A percentile compares a stretch with the other conserved stretches of the same genome.
Evolutionary conservation across 2,888 invertebrate genomes (phyloP).

Genomic region (Mesopsocus fuscifrons): DNA sequence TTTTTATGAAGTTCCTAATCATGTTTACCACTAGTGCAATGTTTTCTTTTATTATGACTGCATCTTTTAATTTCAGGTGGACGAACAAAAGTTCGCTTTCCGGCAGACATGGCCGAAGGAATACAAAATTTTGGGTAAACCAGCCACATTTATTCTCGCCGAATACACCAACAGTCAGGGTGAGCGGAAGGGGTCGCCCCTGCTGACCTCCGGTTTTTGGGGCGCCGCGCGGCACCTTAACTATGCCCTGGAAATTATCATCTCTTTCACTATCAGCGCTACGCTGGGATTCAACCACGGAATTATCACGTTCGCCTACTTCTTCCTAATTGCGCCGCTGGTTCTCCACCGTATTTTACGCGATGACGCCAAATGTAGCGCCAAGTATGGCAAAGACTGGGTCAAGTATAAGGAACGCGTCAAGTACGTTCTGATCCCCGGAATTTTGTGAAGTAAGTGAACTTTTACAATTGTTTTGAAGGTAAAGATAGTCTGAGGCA

Average conservation of each 20-base stretch:
- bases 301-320: slow-evolving; percentile 29
- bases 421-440: slow-evolving; percentile 32
- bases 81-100: neutral
- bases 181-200: slow-evolving; percentile 22
- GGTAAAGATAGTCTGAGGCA: too few relatives aligned
- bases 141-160: slow-evolving; percentile 24
- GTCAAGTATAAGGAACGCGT: slow-evolving; percentile 30
- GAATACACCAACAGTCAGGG: slow-evolving; percentile 22
- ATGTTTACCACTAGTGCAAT: too few relatives aligned
- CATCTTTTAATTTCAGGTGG: neutral
- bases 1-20: too few relatives aligned
- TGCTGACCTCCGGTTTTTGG: slow-evolving; percentile 36
- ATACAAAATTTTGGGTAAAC: slow-evolving; percentile 23
- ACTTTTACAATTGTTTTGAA: too few relatives aligned
- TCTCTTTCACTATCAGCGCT: slow-evolving; percentile 29
- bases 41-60: too few relatives aligned
- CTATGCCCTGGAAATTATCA: slow-evolving; percentile 33
- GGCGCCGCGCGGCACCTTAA: slow-evolving; percentile 36
- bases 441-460: slow-evolving; percentile 26
- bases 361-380: slow-evolving; percentile 33
- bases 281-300: slow-evolving; percentile 25
- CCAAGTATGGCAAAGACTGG: slow-evolving; percentile 35
- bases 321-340: slow-evolving; percentile 27
- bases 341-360: slow-evolving; percentile 30
- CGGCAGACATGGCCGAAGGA: slow-evolving; percentile 18